Evolutionary conservation across 30 jellyfish, hydroid and myxozoan species (phyloP).

Genomic region (Aurelia sp.): DNA sequence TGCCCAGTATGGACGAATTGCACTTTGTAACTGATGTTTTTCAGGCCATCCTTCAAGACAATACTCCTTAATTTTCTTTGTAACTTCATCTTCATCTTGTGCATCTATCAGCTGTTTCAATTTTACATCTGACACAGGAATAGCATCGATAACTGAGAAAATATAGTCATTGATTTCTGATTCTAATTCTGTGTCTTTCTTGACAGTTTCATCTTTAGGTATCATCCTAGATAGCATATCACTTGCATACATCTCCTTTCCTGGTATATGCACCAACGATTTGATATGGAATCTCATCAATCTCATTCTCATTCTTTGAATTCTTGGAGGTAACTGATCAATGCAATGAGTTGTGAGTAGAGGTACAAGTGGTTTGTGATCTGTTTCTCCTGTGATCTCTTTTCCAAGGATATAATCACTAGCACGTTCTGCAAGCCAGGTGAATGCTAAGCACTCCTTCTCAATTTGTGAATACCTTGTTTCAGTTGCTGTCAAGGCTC

Average conservation of each 20-base stretch:
- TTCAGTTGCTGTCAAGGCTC: conserved; percentile 56
- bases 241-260: conserved; percentile 43
- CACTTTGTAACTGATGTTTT: conserved; percentile 28
- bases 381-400: conserved; percentile 52
- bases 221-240: conserved; percentile 40
- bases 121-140: conserved; percentile 43
- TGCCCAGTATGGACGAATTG: conserved; percentile 45
- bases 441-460: conserved; percentile 74
- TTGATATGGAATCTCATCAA: conserved; percentile 33
- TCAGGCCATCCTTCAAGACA: conserved; percentile 66
- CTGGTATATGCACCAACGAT: conserved; percentile 36
- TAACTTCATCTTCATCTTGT: conserved; percentile 41
- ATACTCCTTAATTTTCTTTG: conserved; percentile 19
- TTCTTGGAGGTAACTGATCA: conserved; percentile 50
- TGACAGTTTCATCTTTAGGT: conserved; percentile 5
- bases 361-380: conserved; percentile 44
- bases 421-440: conserved; percentile 53
- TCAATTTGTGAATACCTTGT: conserved; percentile 56
- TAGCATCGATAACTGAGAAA: conserved; percentile 27
- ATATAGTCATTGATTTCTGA: conserved; percentile 19
- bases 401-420: conserved; percentile 62
- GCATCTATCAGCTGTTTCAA: conserved; percentile 37
- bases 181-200: neutral
- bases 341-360: conserved; percentile 48
- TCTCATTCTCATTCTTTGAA: conserved; percentile 38